Evolutionary conservation across 2,113 vertebrate genomes (phyloP), one percentile per base, ranked within the genome.

Genomic region (Lamprologus callipterus): DNA sequence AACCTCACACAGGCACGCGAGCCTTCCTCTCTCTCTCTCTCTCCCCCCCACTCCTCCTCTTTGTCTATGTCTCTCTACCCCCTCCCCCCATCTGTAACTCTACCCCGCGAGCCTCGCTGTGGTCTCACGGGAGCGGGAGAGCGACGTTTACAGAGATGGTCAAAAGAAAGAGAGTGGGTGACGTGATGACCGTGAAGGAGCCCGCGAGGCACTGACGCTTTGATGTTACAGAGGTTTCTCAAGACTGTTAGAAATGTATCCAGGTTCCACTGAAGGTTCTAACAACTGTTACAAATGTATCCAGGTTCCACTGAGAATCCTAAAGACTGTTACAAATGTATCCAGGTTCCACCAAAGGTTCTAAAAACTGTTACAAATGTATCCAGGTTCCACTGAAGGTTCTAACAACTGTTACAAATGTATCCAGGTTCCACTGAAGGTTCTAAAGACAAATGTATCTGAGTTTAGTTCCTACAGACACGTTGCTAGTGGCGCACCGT

Each of bases 61-160:
- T 80, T 94, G 82, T 88, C 45, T 84, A 49, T 87, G 80, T 91
- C 92, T 88, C 94, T 94, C 91, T 37, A 85, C 87, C 91, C 91
- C 92, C 91, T 68, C 81, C 88, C 91, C 86, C 83, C 45, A 19
- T 54, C 75, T 17, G 89, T 87, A 88, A 90, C 90, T 92, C 89
- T 84, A 91, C 89, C 91, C 91, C 88, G 19, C 35, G 60, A 90
- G 89, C 85, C 88, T 87, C 55, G 65, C 2, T 37, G 83, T 86
- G 86, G 70, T 89, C 87, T 91, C 78, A 79, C 82, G 63, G 85
- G 79, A 82, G 84, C 9, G 83, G 5, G 73, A 78, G 79, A 55
- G 84, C 8, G 73, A 85, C 81, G 37, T 68, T 79, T 28, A 80
- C 19, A 26, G 37, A 51, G 70, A 42, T 45, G 40, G 21, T 73